phyloP scores from a whole-genome alignment of 2,113 vertebrate species.

The Panthera tigris region DNA sequence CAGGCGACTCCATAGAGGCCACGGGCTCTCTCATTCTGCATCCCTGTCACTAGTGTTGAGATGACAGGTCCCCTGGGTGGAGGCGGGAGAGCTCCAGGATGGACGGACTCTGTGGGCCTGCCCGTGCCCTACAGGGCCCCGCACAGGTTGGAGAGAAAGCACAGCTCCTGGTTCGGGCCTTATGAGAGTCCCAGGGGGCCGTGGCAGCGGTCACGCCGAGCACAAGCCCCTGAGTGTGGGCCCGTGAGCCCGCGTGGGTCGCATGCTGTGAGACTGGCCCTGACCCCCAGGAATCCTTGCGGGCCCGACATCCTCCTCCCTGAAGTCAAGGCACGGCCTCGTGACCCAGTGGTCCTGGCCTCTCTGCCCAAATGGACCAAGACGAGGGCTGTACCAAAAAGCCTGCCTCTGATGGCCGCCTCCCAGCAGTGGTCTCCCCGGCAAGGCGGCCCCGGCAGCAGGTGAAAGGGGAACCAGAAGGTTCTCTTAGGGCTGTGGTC shows the following conservation, averaged over 20 bases:
- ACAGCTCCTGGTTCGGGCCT: rapidly evolving
- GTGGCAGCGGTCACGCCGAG: rapidly evolving
- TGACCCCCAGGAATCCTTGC: rapidly evolving
- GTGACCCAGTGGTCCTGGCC: rapidly evolving
- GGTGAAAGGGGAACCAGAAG: background rate
- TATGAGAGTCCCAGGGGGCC: rapidly evolving
- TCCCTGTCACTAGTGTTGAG: background rate
- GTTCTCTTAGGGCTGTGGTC: rapidly evolving
- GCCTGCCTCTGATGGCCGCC: rapidly evolving
- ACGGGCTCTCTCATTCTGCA: background rate
- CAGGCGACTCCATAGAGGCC: background rate
- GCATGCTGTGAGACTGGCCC: rapidly evolving
- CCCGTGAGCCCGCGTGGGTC: rapidly evolving
- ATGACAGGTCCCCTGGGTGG: background rate
- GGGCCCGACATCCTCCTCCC: rapidly evolving
- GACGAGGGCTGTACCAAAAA: background rate
- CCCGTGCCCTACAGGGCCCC: background rate
- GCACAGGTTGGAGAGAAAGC: rapidly evolving
- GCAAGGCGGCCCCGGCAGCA: rapidly evolving
- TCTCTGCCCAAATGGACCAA: background rate
- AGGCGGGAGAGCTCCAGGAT: no score
- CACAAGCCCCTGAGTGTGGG: background rate
- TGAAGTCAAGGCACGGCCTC: rapidly evolving
- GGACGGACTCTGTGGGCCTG: rapidly evolving
- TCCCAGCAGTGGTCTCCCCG: rapidly evolving